Conservation (phyloP, 2,888 invertebrate species). For the Teleogryllus oceanicus region DNA sequence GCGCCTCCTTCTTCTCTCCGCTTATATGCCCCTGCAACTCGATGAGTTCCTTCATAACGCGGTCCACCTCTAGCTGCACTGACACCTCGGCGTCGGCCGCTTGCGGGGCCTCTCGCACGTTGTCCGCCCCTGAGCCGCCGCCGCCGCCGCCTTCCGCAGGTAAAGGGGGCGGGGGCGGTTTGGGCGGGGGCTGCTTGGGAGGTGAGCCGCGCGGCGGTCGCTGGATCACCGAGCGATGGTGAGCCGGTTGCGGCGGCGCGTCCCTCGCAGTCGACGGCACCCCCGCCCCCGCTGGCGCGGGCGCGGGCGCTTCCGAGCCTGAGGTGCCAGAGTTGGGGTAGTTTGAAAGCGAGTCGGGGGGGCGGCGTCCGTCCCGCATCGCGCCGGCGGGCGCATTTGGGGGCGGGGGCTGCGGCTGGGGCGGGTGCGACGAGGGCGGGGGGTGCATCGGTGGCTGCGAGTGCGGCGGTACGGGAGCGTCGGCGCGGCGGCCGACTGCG, state of each 20-base stretch:
- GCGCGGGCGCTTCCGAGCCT: not conserved
- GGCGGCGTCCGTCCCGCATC: conserved; percentile 48
- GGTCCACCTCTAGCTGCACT: conserved; percentile 46
- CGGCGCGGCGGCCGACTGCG: not conserved
- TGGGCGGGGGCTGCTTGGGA: conserved; percentile 1
- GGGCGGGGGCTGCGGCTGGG: not conserved
- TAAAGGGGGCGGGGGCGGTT: not conserved
- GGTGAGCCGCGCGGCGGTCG: not conserved
- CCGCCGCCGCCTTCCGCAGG: not conserved
- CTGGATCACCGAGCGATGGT: not conserved
- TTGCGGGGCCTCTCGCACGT: conserved; percentile 33
- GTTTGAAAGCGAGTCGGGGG: conserved; percentile 35
- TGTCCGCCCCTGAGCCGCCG: not conserved
- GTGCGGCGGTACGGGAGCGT: not conserved
- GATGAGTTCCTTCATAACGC: conserved; percentile 45
- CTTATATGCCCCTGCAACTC: conserved; percentile 42
- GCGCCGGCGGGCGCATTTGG: not conserved
- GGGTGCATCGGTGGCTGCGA: not conserved
- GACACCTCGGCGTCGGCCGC: conserved; percentile 45
- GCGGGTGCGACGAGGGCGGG: not conserved
- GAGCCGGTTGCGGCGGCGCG: not conserved
- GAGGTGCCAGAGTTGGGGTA: not conserved
- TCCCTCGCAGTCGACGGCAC: not conserved
- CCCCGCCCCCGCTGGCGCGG: no score
- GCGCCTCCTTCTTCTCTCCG: conserved; percentile 5